Evolutionary conservation across 2,888 invertebrate genomes (phyloP), one percentile per base, ranked within the genome.

Genomic region (Rotaria magnacalcarata): DNA sequence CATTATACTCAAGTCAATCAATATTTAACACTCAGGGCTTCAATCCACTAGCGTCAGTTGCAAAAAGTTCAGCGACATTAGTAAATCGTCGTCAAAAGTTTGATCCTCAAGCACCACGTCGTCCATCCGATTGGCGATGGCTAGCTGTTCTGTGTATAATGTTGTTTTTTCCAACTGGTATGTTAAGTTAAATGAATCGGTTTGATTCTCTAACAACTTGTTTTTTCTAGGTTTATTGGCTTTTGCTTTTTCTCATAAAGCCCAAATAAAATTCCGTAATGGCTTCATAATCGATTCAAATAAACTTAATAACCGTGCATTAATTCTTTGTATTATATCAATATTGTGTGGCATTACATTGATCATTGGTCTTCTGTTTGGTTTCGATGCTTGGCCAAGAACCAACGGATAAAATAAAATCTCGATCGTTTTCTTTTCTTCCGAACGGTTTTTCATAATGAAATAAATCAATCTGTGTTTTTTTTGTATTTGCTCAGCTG

Each of bases 161-260:
- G 6, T 34, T 87, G 14, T 87, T 87, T 52, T 87, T 87, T 84
- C 87, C 87, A n/a, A 80, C 58, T n/a, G 87, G 87, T 80, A 80
- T 87, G 34, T 67, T 67, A 67, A 67, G 19, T 19, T 19, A 67
- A 34, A 34, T 16, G 6, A 67, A 19, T 34, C 0, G 3, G 5
- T 19, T 16, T 41, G 19, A 8, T 19, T 1, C 34, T 67, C 19
- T 0, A 67, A 67, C 6, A 34, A 67, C 16, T 34, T 34, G 34
- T 34, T 34, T 34, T 34, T 34, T 34, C 0, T 80, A 80, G 80
- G 80, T 27, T 21, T 87, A 54, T 85, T 87, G 27, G 87, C 87
- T n/a, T 85, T 87, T 60, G 85, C 60, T 16, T 52, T 87, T 43
- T 85, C 87, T 47, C 60, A 58, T n/a, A 87, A 87, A 84, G 85